These are phyloP conservation scores for Nylanderia fulva DNA, from an alignment of 1,140 invertebrate genomes.

Conservation along the genomic window DNA sequence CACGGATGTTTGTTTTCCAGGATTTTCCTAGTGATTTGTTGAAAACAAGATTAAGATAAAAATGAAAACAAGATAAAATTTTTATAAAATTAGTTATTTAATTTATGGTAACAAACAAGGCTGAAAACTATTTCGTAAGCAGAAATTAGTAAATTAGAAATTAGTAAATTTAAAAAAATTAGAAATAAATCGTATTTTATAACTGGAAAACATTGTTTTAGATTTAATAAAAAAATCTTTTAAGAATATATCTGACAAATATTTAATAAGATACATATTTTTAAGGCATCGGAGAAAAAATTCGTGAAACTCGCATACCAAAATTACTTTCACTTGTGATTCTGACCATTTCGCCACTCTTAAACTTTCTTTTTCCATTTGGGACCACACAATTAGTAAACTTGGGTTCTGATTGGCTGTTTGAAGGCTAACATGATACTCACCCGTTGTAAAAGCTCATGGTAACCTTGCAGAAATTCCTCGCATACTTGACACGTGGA, in stretches of 20 bases:
- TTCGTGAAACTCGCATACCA: slow-evolving; percentile 11
- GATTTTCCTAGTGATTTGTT: no score
- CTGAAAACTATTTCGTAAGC: no score
- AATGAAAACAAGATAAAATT: no score
- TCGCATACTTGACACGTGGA: slow-evolving; percentile 77
- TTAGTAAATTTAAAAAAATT: no score
- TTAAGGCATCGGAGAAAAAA: no score
- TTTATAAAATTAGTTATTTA: no score
- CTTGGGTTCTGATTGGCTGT: not conserved
- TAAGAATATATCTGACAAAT: not conserved
- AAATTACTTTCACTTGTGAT: slow-evolving; percentile 28
- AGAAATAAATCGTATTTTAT: no score
- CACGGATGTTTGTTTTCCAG: no score
- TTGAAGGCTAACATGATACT: slow-evolving; percentile 40
- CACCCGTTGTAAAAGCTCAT: slow-evolving; percentile 81
- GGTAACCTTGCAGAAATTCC: slow-evolving; percentile 79
- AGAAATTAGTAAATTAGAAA: no score
- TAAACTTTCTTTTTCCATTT: not conserved
- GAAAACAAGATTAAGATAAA: no score
- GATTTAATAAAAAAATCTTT: not conserved
- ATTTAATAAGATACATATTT: not conserved
- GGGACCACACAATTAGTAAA: not conserved
- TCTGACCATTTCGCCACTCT: not conserved
- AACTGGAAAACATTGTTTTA: no score
- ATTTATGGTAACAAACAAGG: no score